Conservation (phyloP, 2,888 invertebrate genomes). For the Tipula lateralis region DNA sequence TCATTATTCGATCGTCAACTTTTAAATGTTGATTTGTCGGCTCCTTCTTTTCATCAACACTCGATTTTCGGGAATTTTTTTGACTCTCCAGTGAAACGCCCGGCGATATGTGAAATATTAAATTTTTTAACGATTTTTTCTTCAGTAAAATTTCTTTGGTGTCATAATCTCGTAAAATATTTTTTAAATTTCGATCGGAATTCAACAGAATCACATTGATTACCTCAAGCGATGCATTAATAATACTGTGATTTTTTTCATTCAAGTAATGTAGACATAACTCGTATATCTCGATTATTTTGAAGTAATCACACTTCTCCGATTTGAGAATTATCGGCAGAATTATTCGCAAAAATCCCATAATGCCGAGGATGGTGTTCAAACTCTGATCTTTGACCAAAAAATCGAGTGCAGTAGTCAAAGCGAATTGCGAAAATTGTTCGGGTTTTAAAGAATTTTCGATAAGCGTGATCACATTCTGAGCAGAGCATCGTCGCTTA, state of each 20-base stretch:
- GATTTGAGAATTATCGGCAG: constrained; percentile 54
- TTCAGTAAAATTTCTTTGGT: constrained; percentile 48
- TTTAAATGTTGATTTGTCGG: not conserved
- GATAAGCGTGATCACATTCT: constrained; percentile 74
- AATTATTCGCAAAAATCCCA: constrained; percentile 60
- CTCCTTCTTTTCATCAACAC: constrained; percentile 37
- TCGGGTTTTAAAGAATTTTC: constrained; percentile 66
- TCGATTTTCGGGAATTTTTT: constrained; percentile 35
- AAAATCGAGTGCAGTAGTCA: constrained; percentile 45
- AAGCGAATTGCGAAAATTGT: constrained; percentile 52
- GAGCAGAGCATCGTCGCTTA: constrained; percentile 74
- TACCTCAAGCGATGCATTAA: constrained; percentile 78
- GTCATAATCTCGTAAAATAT: constrained; percentile 27
- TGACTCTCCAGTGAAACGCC: constrained; percentile 27
- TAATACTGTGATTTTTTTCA: constrained; percentile 77
- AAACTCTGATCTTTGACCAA: constrained; percentile 47
- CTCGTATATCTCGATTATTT: constrained; percentile 65
- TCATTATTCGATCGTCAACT: constrained; percentile 47
- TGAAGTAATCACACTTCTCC: constrained; percentile 40
- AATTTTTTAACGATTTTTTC: constrained; percentile 50
- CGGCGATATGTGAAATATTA: constrained; percentile 43
- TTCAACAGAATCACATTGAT: constrained; percentile 46
- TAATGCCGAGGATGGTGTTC: constrained; percentile 58
- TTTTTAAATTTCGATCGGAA: constrained; percentile 27
- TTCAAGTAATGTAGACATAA: constrained; percentile 66